These are phyloP conservation scores for Zoroaster sp. DNA, from an alignment of 53 echinoderm and acorn worm species.

Conservation along the genomic window DNA sequence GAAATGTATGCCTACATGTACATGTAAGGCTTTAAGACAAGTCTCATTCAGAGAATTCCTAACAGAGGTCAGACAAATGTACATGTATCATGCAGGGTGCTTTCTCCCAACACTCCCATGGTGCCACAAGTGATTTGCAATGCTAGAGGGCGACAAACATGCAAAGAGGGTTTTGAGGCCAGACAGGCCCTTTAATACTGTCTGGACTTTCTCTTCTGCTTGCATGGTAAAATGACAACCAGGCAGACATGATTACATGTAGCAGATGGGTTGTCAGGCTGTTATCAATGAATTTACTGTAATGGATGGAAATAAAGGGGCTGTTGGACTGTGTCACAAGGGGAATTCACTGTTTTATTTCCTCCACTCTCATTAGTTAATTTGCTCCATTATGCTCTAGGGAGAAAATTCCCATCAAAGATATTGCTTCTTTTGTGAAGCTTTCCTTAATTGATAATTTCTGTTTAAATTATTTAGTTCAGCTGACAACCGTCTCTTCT, in stretches of 20 bases:
- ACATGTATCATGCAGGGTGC: too few relatives aligned
- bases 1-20: too few relatives aligned
- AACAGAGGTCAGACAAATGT: too few relatives aligned
- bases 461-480: conserved; percentile 5
- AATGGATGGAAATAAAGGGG: conserved; percentile 21
- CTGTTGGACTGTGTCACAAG: neutral
- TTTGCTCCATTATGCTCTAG: neutral
- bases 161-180: neutral
- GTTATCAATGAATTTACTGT: conserved; percentile 41
- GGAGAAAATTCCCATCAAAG: neutral
- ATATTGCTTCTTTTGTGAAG: neutral
- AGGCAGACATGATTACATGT: conserved; percentile 13
- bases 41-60: too few relatives aligned
- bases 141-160: neutral
- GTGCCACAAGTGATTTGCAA: too few relatives aligned
- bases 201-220: neutral
- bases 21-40: too few relatives aligned
- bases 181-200: conserved; percentile 21
- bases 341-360: neutral
- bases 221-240: neutral
- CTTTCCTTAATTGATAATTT: neutral
- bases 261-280: conserved; percentile 43
- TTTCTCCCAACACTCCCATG: too few relatives aligned
- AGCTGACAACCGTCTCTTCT: neutral
- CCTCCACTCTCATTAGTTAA: neutral